Evolutionary conservation across 1,140 invertebrate species (phyloP), one percentile per base, ranked within the genome.

Genomic region (Solenopsis fugax): DNA sequence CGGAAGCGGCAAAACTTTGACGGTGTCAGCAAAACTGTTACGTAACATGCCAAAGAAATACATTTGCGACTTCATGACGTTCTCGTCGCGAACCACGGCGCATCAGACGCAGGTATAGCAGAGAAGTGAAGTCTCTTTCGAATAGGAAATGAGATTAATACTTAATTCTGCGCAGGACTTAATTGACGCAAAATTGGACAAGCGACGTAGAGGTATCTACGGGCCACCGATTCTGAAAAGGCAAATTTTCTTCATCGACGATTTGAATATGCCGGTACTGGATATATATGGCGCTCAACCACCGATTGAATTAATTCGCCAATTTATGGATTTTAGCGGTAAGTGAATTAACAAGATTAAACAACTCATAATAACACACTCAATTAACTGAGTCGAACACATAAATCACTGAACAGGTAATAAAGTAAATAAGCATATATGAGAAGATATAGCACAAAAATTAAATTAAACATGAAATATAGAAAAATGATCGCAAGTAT

Each of bases 1-100:
- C 16, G 98, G 98, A 76, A 98, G 97, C 1, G 97, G 98, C 37
- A 98, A 98, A 94, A 98, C 97, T 4, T 94, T 97, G 48, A 98
- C 97, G 58, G 96, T 98, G 54, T 96, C 97, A 81, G 96, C 97
- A 7, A 97, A 97, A 93, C 93, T 97, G 1, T 95, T 95, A 0
- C 94, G 95, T 45, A 96, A 96, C 2, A 95, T 97, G 93, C 96
- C 96, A 67, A 97, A 97, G 87, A 96, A 97, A 90, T 98, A 96
- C 88, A 96, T 97, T 72, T 97, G 97, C 85, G 96, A 97, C 88
- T 97, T 97, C 91, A 96, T 98, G 76, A 97, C 96, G 60, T 98
- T 98, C 94, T 98, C 98, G 0, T 97, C 97, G 3, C 96, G 97
- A 92, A 98, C 97, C 0, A 97, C 96, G 0, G 96, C 97, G 9